A percentile compares a stretch with the other conserved stretches of the same genome.
These are phyloP conservation scores for Magallana ariakensis DNA, from an alignment of 1,140 invertebrate genomes.

Conservation along the genomic window DNA sequence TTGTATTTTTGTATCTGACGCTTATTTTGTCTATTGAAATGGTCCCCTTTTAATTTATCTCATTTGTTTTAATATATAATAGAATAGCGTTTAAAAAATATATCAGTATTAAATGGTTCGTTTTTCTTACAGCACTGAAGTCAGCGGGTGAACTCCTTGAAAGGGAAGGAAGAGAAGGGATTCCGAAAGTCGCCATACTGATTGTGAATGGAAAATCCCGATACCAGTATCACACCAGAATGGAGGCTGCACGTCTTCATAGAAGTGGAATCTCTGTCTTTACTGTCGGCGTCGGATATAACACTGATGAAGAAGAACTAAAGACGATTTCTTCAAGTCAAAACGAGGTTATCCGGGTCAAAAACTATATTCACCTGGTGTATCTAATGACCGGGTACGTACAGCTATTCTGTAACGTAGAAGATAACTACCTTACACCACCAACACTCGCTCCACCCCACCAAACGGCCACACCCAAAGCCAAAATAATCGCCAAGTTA, in stretches of 20 bases:
- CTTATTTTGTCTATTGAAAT: too few species aligned
- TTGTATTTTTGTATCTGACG: too few species aligned
- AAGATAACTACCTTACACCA: not conserved
- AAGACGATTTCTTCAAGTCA: constrained; percentile 1
- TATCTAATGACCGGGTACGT: constrained; percentile 19
- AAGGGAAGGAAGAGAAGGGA: not conserved
- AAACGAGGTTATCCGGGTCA: constrained; percentile 15
- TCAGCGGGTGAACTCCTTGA: not conserved
- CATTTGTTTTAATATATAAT: too few species aligned
- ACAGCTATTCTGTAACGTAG: constrained; percentile 7
- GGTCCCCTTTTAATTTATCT: too few species aligned
- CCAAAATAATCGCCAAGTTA: not conserved
- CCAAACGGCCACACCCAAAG: not conserved
- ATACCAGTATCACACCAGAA: not conserved
- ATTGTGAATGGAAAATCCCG: constrained; percentile 23
- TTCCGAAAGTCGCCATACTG: constrained; percentile 14
- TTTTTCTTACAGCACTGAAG: not conserved
- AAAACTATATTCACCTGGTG: not conserved
- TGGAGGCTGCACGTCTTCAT: not conserved
- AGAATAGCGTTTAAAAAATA: too few species aligned
- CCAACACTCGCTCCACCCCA: constrained; percentile 9
- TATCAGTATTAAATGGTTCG: not conserved
- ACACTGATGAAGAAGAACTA: not conserved
- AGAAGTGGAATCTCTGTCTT: not conserved
- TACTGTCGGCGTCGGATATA: constrained; percentile 7